Evolutionary conservation across 2,888 invertebrate genomes (phyloP), one percentile per base, ranked within the genome.

Genomic region (Creontiades dilutus): DNA sequence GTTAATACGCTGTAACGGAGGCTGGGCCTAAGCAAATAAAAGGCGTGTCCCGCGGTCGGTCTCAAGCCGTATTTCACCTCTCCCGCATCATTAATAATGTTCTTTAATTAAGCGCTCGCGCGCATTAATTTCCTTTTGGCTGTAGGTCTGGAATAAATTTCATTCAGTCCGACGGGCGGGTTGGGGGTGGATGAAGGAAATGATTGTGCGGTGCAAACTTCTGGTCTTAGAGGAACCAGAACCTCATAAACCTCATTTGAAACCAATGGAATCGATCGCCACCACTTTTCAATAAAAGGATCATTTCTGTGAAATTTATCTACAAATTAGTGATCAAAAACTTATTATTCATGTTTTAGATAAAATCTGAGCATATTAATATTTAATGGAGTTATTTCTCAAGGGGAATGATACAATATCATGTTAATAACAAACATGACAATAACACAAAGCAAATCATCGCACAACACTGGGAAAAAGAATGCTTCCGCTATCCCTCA

Each of bases 101-200:
- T 48, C 82, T 82, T 82, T 82, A 82, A 82, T 82, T 82, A 82
- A 82, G 82, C 82, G 82, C 82, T 82, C 52, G 48, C 12, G 68
- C 68, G 68, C 47, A 48, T 82, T 82, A 82, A 82, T 82, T 82
- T 82, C 82, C 52, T 82, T 82, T 82, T 82, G 68, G 23, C 68
- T 23, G 68, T 19, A 7, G 68, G 23, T 68, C 27, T 23, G 68
- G 68, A 23, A 68, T 68, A 68, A 68, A 68, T 68, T 68, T 68
- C 68, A 68, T 68, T 68, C 68, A 68, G 68, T 5, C 23, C 23
- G 12, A 23, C 19, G 23, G 68, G 2, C 23, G 7, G 19, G 23
- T 0, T 12, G 23, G 23, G 7, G 0, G 9, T 19, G 13, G 9
- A 27, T 12, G 68, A 11, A 5, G 27, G 68, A 23, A 23, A 68